Evolutionary conservation across 2,888 invertebrate species (phyloP), one percentile per base, ranked within the genome.

Genomic region (Coenonympha arcania): DNA sequence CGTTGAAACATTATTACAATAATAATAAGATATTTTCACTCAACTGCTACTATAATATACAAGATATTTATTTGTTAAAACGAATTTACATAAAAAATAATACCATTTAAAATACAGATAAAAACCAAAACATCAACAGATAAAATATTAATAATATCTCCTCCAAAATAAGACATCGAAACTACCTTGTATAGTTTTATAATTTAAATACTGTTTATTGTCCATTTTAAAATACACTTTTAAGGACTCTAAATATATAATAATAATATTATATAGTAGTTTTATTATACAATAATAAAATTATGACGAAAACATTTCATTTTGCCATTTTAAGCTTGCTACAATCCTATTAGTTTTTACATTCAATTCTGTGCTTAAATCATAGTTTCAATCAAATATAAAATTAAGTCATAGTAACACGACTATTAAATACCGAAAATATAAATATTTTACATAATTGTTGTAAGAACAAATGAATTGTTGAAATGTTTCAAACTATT

Each of bases 141-240:
- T 74, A 80, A 73, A 39, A 82, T 80, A 81, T 76, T 77, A n/a
- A n/a, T n/a, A n/a, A n/a, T n/a, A n/a, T n/a, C n/a, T n/a, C 76
- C 59, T 66, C 61, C 63, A 73, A 78, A 81, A 72, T 73, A 84
- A 80, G 73, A 76, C 75, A 73, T 75, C 69, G 63, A 68, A 63
- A 66, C 63, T 66, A 65, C 61, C 64, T 66, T 66, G 69, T 68
- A 64, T 60, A 65, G 34, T 50, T 39, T 52, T 19, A 52, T 54
- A 52, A 34, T 50, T 48, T 81, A 82, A 85, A 84, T 84, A 85
- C 83, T 84, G 83, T 73, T 83, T 85, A 84, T 84, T 85, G 84
- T 85, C 85, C 73, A 80, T 73, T 80, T 76, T 68, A 66, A 80
- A 80, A 78, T 77, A 80, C 77, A 70, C 72, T 69, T 68, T 60